Conservation (phyloP, 2,113 vertebrate genomes). For the Thymallus thymallus region DNA sequence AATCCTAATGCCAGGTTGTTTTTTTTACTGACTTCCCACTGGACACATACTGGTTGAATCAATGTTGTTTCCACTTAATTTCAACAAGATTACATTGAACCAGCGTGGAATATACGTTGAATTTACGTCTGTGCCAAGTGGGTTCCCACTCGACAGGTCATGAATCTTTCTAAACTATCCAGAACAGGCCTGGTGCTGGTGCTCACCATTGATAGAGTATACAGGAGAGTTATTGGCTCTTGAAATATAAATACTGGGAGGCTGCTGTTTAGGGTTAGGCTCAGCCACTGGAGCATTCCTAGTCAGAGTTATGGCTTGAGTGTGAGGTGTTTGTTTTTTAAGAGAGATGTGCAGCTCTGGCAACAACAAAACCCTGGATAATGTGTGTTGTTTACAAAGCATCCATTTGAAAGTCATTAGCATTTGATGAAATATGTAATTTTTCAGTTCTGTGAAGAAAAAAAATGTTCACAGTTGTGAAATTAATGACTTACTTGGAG, state of each 20-base stretch:
- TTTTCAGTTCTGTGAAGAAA: no score
- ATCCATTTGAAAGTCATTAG: not conserved
- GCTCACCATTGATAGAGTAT: not conserved
- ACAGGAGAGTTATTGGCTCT: conserved; percentile 19
- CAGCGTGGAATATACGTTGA: no score
- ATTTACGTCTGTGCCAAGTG: no score
- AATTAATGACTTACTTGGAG: no score
- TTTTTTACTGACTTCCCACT: not conserved
- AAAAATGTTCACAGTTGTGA: no score
- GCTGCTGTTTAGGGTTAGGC: not conserved
- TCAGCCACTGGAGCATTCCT: not conserved
- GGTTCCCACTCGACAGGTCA: not conserved
- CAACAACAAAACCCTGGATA: not conserved
- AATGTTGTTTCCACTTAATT: no score
- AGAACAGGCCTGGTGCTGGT: conserved; percentile 16
- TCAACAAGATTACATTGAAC: no score
- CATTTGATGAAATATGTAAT: no score
- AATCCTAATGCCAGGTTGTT: not conserved
- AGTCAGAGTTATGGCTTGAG: not conserved
- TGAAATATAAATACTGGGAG: not conserved
- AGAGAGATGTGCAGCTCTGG: not conserved
- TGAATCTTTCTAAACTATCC: conserved; percentile 20
- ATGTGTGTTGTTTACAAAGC: not conserved
- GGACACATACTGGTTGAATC: no score
- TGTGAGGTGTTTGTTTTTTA: conserved; percentile 6